Conservation (phyloP, 1,140 invertebrate species). For the Hyles euphorbiae region DNA sequence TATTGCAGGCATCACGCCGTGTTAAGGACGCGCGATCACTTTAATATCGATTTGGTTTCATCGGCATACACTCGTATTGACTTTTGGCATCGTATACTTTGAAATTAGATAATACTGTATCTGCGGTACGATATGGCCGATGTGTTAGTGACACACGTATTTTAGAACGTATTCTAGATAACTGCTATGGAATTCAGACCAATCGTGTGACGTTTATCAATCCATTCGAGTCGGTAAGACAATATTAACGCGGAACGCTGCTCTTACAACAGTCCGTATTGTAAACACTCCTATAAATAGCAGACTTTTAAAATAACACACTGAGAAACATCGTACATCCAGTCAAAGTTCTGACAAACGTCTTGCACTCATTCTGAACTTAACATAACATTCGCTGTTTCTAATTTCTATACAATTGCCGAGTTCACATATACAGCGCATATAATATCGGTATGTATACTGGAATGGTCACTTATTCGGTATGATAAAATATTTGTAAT, state of each 20-base stretch:
- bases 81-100: not conserved
- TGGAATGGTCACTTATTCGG: no score
- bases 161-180: not conserved
- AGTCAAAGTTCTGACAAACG: no score
- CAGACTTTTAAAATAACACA: conserved; percentile 22
- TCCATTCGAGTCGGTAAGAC: conserved; percentile 10
- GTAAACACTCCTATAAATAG: conserved; percentile 32
- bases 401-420: no score
- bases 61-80: conserved; percentile 15
- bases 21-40: conserved; percentile 41
- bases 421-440: no score
- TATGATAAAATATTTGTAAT: no score
- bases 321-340: conserved; percentile 18
- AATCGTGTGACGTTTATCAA: conserved; percentile 8
- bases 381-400: no score
- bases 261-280: conserved; percentile 18
- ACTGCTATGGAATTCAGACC: not conserved
- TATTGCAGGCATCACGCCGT: conserved; percentile 31
- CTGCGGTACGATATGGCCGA: no score
- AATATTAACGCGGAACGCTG: conserved; percentile 12
- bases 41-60: conserved; percentile 48
- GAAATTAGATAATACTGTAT: conserved; percentile 1
- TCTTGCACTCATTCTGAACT: no score
- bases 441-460: no score
- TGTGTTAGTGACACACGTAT: no score